These are phyloP conservation scores for Synaphobranchus kaupii DNA, from an alignment of 2,797 vertebrate genomes.

Conservation along the genomic window DNA sequence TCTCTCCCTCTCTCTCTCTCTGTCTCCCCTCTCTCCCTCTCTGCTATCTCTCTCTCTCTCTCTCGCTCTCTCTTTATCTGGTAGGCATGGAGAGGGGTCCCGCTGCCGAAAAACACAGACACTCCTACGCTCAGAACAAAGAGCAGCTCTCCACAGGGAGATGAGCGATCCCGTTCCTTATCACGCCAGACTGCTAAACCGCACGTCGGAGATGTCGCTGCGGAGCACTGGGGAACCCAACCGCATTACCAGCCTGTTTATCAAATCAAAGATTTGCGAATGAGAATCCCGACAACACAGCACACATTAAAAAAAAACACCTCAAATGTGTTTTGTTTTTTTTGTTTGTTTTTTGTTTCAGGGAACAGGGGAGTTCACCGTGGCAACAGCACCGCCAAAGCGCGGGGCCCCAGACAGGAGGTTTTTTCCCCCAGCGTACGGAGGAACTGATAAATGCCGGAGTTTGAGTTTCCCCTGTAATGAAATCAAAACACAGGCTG, in stretches of 20 bases:
- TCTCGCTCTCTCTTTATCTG: conserved; percentile 18
- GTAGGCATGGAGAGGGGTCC: not conserved
- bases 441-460: conserved; percentile 39
- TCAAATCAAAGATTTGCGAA: not conserved
- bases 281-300: not conserved
- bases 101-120: not conserved
- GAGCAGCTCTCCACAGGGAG: not conserved
- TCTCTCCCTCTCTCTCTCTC: not conserved
- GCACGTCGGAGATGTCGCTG: not conserved
- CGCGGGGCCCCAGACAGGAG: conserved; percentile 44
- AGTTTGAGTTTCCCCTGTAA: conserved; percentile 39
- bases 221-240: not conserved
- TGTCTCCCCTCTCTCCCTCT: not conserved
- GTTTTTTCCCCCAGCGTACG: conserved; percentile 23
- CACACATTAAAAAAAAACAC: not conserved
- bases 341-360: not conserved
- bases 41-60: not conserved
- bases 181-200: not conserved
- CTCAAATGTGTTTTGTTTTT: not conserved
- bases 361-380: conserved; percentile 44
- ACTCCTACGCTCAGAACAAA: not conserved
- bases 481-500: conserved; percentile 33
- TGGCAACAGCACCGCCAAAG: conserved; percentile 49
- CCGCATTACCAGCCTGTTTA: not conserved
- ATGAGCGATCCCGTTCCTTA: not conserved